Evolutionary conservation across 2,113 vertebrate species (phyloP).

Genomic region (Planiliza haematocheilus): DNA sequence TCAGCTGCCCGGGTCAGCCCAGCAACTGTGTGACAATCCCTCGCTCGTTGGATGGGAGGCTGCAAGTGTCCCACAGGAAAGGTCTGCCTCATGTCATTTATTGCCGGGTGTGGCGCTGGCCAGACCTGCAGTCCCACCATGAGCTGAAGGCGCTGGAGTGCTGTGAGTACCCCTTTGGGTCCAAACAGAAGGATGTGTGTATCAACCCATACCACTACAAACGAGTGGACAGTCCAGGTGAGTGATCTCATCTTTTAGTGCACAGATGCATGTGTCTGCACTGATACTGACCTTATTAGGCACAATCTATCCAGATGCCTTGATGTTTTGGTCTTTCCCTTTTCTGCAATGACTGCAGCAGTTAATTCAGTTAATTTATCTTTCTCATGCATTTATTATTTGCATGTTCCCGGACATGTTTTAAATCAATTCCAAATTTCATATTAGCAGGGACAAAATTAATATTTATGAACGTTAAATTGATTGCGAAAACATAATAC

Average conservation of each 20-base stretch:
- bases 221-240: slow-evolving; percentile 96
- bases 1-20: slow-evolving; percentile 95
- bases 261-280: not conserved
- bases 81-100: slow-evolving; percentile 96
- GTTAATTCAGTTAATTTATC: slow-evolving; percentile 28
- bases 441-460: no score
- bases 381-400: slow-evolving; percentile 26
- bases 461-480: no score
- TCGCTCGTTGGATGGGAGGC: slow-evolving; percentile 93
- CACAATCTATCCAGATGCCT: not conserved
- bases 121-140: slow-evolving; percentile 96
- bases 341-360: slow-evolving; percentile 20
- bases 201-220: slow-evolving; percentile 99
- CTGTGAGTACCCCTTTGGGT: slow-evolving; percentile 97
- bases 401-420: not conserved
- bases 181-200: slow-evolving; percentile 98
- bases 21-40: slow-evolving; percentile 98
- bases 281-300: not conserved
- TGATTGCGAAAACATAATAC: no score
- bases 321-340: slow-evolving; percentile 10
- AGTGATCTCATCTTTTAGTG: slow-evolving; percentile 44
- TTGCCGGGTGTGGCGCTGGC: slow-evolving; percentile 98
- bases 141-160: slow-evolving; percentile 98
- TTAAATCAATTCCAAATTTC: not conserved
- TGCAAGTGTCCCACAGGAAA: slow-evolving; percentile 96